These are phyloP conservation scores for Pentamera pediparva DNA, from an alignment of 53 echinoderm and acorn worm genomes.

Conservation along the genomic window DNA sequence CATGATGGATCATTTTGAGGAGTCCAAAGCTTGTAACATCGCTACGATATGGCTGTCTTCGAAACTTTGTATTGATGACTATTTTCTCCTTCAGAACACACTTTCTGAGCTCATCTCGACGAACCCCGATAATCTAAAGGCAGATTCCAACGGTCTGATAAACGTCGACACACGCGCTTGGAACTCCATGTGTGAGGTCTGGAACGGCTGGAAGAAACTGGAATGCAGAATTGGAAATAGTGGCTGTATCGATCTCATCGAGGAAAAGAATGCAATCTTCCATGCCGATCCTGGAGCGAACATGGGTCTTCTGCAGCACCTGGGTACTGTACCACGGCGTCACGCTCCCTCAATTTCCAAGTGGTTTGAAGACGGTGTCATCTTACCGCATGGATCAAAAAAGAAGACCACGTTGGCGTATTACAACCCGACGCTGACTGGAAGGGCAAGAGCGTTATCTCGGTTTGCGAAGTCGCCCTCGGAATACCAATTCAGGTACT, in stretches of 20 bases:
- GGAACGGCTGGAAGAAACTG: slow-evolving; percentile 19
- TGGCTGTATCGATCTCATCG: not conserved
- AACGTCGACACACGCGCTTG: not conserved
- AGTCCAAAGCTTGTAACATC: not conserved
- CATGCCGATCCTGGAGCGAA: not conserved
- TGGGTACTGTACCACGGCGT: not conserved
- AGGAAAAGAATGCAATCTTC: slow-evolving; percentile 9
- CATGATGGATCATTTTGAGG: not conserved
- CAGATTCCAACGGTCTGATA: not conserved
- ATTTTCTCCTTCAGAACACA: not conserved
- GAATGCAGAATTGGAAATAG: not conserved
- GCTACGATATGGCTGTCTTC: slow-evolving; percentile 21
- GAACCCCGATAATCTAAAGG: not conserved
- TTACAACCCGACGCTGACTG: slow-evolving; percentile 10
- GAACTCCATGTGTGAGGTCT: not conserved
- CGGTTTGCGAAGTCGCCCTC: not conserved
- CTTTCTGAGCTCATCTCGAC: not conserved
- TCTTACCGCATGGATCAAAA: not conserved
- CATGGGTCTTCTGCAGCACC: not conserved
- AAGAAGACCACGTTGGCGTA: not conserved
- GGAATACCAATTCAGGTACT: not conserved
- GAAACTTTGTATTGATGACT: not conserved
- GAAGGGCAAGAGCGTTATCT: not conserved
- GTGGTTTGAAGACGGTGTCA: slow-evolving; percentile 14
- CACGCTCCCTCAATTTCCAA: slow-evolving; percentile 10